Base-by-base conservation (phyloP, 92 coral and sea anemone species). In the Zoanthus solanderi region DNA sequence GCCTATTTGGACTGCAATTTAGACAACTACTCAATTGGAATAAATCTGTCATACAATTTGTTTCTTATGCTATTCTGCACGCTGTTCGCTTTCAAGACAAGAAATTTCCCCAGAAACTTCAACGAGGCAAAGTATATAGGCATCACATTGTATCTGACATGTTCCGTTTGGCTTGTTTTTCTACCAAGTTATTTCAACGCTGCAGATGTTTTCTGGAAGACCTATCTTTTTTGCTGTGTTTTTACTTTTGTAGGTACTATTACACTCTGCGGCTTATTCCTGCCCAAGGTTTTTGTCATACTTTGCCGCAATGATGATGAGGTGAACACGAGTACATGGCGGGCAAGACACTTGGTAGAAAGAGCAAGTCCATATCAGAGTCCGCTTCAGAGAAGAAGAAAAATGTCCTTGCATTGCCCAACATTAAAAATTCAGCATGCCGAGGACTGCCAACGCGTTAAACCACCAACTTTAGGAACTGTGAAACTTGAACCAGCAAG, bases 91-190 rank as follows among this genome's bases (percentile, higher is more conserved):
- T 97, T 97, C 85, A 96, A 91, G 89, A 97, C 99, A 46, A 78
- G 99, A 46, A 84, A 86, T 16, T 97, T 95, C 65, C 99, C 99
- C 18, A 83, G 99, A 72, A 97, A 97, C 54, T 97, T 97, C 84
- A 97, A 97, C 93, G 99, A 97, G 72, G 98, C 99, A 28, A 97
- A 95, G 88, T 95, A 89, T 88, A 95, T 97, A 75, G 99, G 97
- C 7, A 87, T 97, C 58, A 97, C 96, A 69, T 90, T 97, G 98
- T 97, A 97, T 71, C 76, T 97, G 18, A 93, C 98, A 2, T 97
- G 99, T 90, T 95, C 98, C 3, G 95, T 95, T 7, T 97, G 99
- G 99, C 85, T 97, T 0, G 81, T 93, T 63, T 97, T 94, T 84
- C 83, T 97, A 2, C 97, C 99, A 5, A 93, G 95, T 23, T 93